Evolutionary conservation across 1,140 invertebrate genomes (phyloP).

Genomic region (Notospermus geniculatus): DNA sequence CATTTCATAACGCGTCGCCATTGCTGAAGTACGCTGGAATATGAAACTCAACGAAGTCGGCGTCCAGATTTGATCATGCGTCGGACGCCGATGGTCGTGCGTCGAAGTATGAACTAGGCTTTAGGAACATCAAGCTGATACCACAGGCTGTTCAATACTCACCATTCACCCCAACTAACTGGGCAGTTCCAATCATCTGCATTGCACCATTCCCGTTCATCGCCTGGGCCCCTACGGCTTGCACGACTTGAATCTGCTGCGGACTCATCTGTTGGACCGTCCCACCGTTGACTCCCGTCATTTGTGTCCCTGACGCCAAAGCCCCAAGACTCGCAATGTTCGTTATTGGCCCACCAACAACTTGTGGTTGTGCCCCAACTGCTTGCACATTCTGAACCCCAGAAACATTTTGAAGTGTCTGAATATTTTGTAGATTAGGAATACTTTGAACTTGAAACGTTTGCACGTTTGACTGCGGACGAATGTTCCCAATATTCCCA

Average conservation of each 20-base stretch:
- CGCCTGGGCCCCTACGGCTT: conserved; percentile 22
- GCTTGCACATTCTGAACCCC: conserved; percentile 27
- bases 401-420: conserved; percentile 19
- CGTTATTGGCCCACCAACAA: too few relatives aligned
- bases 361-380: conserved; percentile 13
- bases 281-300: conserved; percentile 18
- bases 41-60: too few relatives aligned
- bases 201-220: conserved; percentile 27
- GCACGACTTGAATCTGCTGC: conserved; percentile 29
- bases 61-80: too few relatives aligned
- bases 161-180: conserved; percentile 46
- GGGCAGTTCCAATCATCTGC: conserved; percentile 47
- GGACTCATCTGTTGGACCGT: conserved; percentile 40
- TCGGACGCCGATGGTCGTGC: too few relatives aligned
- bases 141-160: conserved; percentile 59
- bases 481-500: too few relatives aligned
- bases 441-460: conserved; percentile 17
- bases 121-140: background rate
- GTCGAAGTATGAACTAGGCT: too few relatives aligned
- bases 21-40: too few relatives aligned
- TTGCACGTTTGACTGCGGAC: background rate
- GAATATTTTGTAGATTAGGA: conserved; percentile 28
- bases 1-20: too few relatives aligned
- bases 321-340: conserved; percentile 37
- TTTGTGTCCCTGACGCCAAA: conserved; percentile 28